Evolutionary conservation across 2,888 invertebrate species (phyloP).

Genomic region (Drosophila fulvimacula): DNA sequence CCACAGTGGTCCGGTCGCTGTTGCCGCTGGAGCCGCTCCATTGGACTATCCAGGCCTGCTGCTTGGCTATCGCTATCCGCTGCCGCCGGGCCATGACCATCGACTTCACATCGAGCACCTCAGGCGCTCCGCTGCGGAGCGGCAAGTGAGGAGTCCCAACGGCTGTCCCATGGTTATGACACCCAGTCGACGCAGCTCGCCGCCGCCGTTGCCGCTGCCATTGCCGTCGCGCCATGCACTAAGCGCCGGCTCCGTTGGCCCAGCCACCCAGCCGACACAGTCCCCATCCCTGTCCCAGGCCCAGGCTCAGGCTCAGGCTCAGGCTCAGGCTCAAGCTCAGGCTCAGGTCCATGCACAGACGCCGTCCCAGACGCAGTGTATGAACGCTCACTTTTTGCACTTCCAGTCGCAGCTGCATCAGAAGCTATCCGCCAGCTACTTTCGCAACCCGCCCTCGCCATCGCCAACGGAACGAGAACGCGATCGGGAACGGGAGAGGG

Average conservation of each 20-base stretch:
- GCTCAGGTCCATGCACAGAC: slow-evolving; percentile 70
- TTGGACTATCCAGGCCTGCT: slow-evolving; percentile 48
- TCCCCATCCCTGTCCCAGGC: slow-evolving; percentile 64
- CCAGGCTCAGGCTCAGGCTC: slow-evolving; percentile 28
- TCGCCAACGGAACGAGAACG: slow-evolving; percentile 58
- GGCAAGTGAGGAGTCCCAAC: slow-evolving; percentile 37
- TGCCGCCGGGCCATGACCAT: slow-evolving; percentile 72
- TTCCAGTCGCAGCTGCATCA: slow-evolving; percentile 84
- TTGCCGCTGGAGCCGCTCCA: slow-evolving; percentile 9
- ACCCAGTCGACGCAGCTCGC: slow-evolving; percentile 89
- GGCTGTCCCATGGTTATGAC: slow-evolving; percentile 87
- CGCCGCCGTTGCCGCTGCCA: slow-evolving; percentile 85
- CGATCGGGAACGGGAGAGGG: slow-evolving; percentile 15
- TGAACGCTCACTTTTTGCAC: slow-evolving; percentile 84
- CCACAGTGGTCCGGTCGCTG: slow-evolving; percentile 19
- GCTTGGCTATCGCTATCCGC: slow-evolving; percentile 61
- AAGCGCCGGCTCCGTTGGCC: neutral
- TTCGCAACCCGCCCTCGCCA: slow-evolving; percentile 82
- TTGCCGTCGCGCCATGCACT: slow-evolving; percentile 34
- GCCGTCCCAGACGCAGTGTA: slow-evolving; percentile 82
- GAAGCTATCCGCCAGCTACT: slow-evolving; percentile 83
- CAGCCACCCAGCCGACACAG: slow-evolving; percentile 5
- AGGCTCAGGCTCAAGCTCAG: slow-evolving; percentile 22
- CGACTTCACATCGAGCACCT: slow-evolving; percentile 35
- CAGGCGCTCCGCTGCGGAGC: slow-evolving; percentile 36